Base-by-base conservation (phyloP, 1,140 invertebrate species). In the Stenopsyche tienmushanensis region DNA sequence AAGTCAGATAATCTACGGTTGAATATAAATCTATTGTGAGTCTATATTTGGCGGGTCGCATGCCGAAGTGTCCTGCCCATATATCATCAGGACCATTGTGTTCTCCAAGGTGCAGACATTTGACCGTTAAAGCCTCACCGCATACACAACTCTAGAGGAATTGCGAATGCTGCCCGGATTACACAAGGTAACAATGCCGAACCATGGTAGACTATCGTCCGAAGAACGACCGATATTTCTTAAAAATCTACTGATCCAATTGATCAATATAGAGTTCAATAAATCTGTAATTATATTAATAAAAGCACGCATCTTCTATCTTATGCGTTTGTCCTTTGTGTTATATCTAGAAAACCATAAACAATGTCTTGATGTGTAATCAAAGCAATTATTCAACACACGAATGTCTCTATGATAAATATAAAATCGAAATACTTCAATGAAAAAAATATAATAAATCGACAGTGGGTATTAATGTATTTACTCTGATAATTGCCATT, bases 51-150 rank as follows among this genome's bases (percentile, higher is more conserved):
- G 20, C n/a, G 18, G 15, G 24, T 44, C 44, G 42, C 58, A 23
- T 60, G 42, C 58, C 58, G 17, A 45, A 13, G 58, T 44, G 58
- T 34, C 25, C 58, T 1, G 23, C 15, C 26, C 58, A 60, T 60
- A 60, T 44, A 60, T 60, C 58, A 60, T 24, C 44, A 41, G 58
- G 24, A 25, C 58, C 41, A 60, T 60, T 60, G 58, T 60, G 58
- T 18, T 39, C 39, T 17, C 41, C 39, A 49, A 60, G 58, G 58
- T 9, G 41, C 18, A 20, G 58, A 60, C 41, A 39, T 24, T 24
- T 25, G 15, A 15, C 21, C 58, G 24, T 18, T 13, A 59, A 44
- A 25, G 25, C 25, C 15, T n/a, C n/a, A n/a, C n/a, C 10, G n/a
- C 39, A 9, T 9, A 25, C n/a, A 45, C 39, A 20, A 20, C 13